Evolutionary conservation across 2,797 vertebrate species (phyloP), one percentile per base, ranked within the genome.

Genomic region (Eptatretus atami): DNA sequence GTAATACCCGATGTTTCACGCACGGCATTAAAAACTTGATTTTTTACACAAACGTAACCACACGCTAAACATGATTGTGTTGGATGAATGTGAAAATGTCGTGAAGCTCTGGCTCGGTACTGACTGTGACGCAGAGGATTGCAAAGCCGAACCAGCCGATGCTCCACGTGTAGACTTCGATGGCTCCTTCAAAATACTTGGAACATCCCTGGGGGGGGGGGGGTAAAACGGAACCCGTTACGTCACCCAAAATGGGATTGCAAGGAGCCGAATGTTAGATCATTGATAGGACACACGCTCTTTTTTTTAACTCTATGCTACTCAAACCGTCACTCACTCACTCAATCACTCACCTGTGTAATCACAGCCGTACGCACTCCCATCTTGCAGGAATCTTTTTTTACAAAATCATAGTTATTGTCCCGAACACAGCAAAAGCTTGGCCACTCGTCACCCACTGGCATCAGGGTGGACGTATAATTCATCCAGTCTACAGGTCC

Each of bases 61-160:
- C 31, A 44, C 31, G 6, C 31, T 5, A 44, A 44, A 3, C 6
- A 44, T 44, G 31, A 44, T 44, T 44, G 31, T 44, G 31, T 44
- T 44, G 31, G 2, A 44, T 5, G 6, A 44, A 44, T 44, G 31
- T 44, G 31, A 8, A 44, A 44, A 44, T 44, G 31, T 4, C 6
- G 31, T 44, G 31, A 44, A 44, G 31, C 31, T 44, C 31, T 44
- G 6, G 31, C 12, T 25, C 57, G 25, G 57, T 13, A 69, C 78
- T 75, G 66, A 80, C 79, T 70, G 79, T 75, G 68, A 78, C 73
- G 74, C 80, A 78, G 25, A 80, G 76, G 65, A 81, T 77, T 3
- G 79, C 72, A 52, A 81, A 81, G 6, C 79, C 79, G 3, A 78
- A 80, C 79, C 79, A 81, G 1, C 77, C 76, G 64, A 79, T 69